Conservation (phyloP, 23 tunicate species). For the Trididemnum nubilum region DNA sequence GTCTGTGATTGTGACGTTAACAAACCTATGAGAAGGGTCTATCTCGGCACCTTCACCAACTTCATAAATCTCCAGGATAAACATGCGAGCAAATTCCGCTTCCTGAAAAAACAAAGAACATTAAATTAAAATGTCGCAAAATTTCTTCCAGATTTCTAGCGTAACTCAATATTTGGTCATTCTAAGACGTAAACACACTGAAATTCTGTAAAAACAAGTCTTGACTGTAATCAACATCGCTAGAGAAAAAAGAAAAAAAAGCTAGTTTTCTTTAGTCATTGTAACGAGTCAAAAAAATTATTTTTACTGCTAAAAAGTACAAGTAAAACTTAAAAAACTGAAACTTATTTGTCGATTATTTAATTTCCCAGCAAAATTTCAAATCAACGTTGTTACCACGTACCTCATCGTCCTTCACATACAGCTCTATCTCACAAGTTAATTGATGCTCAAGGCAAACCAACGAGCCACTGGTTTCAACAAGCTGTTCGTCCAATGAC, state of each 20-base stretch:
- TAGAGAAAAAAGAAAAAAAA: no score
- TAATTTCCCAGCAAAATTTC: no score
- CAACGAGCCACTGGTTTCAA: conserved; percentile 37
- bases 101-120: conserved; percentile 40
- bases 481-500: conserved; percentile 32
- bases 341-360: no score
- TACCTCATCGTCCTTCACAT: conserved; percentile 64
- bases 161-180: neutral
- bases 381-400: neutral
- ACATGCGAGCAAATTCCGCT: conserved; percentile 61
- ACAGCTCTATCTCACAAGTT: conserved; percentile 46
- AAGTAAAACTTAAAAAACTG: no score
- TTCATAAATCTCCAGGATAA: conserved; percentile 49
- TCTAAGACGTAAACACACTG: no score
- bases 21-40: conserved; percentile 27
- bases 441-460: conserved; percentile 21
- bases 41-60: conserved; percentile 69
- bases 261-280: no score
- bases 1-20: conserved; percentile 61
- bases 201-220: no score
- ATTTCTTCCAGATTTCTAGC: neutral
- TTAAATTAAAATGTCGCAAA: neutral
- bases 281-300: no score
- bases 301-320: no score
- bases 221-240: no score